phyloP scores from a whole-genome alignment of 2,888 invertebrate genomes.

The Fragum fragum region DNA sequence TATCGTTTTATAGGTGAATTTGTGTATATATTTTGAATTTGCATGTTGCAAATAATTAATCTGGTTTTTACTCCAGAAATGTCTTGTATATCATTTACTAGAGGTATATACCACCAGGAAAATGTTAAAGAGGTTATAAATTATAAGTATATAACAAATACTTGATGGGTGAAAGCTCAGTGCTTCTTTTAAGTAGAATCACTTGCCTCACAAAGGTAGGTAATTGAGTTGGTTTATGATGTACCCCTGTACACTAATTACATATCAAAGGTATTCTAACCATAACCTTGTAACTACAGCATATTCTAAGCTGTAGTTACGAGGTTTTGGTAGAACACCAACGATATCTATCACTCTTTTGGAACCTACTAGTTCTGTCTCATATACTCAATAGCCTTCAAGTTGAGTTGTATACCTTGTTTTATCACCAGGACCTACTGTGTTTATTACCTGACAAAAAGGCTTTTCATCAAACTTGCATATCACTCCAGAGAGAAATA shows the following conservation, averaged over 20 bases:
- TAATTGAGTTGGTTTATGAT: conserved; percentile 14
- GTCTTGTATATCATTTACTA: neutral
- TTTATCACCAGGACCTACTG: conserved; percentile 9
- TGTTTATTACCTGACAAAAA: neutral
- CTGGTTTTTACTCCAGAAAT: neutral
- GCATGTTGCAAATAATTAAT: too few relatives aligned
- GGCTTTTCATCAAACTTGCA: neutral
- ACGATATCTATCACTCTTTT: neutral
- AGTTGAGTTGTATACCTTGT: neutral
- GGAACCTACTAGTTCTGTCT: neutral
- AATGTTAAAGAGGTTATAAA: conserved; percentile 6
- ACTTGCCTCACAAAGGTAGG: neutral
- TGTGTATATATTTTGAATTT: too few relatives aligned
- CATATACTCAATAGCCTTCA: conserved; percentile 4
- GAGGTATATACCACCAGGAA: neutral
- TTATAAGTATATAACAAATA: neutral
- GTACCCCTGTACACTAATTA: neutral
- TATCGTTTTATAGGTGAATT: too few relatives aligned
- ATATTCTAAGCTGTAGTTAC: too few relatives aligned
- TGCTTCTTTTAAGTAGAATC: conserved; percentile 13
- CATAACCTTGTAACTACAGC: too few relatives aligned
- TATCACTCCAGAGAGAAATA: conserved; percentile 8
- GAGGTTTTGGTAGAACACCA: too few relatives aligned
- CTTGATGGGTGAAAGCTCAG: neutral
- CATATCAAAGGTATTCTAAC: too few relatives aligned